A percentile compares a stretch with the other conserved stretches of the same genome.
Conservation (phyloP, 2,888 invertebrate species). For the Meliscaeva auricollis region DNA sequence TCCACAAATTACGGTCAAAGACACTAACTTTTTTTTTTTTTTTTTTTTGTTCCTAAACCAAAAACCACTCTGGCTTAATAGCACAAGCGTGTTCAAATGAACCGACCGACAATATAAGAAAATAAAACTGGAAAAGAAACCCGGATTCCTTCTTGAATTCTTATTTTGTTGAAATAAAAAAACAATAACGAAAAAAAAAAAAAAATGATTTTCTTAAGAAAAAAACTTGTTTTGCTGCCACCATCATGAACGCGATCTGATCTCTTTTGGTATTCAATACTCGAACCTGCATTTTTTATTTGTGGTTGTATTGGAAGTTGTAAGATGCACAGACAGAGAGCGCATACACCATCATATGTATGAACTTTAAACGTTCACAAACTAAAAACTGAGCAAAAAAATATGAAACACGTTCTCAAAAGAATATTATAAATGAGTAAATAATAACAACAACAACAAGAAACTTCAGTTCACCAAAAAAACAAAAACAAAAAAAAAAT, state of each 20-base stretch:
- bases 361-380: constrained; percentile 35
- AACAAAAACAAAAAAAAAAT: background rate
- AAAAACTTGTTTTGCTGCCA: constrained; percentile 60
- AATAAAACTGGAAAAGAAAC: constrained; percentile 51
- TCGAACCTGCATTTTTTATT: constrained; percentile 46
- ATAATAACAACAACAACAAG: constrained; percentile 21
- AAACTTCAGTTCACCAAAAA: background rate
- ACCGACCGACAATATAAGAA: constrained; percentile 19
- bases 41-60: background rate
- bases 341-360: background rate
- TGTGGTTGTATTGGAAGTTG: constrained; percentile 13
- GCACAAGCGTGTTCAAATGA: constrained; percentile 14
- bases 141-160: constrained; percentile 66
- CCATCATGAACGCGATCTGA: constrained; percentile 40
- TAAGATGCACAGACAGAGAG: background rate
- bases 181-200: background rate
- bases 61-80: constrained; percentile 30
- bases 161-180: constrained; percentile 15
- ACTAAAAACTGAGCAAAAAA: constrained; percentile 16
- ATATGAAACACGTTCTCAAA: constrained; percentile 62
- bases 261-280: constrained; percentile 57
- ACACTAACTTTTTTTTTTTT: constrained; percentile 23
- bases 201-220: constrained; percentile 27
- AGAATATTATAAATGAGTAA: constrained; percentile 26
- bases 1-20: constrained; percentile 50